These are phyloP conservation scores for Neodiprion virginianus DNA, from an alignment of 1,140 invertebrate species.

Conservation along the genomic window DNA sequence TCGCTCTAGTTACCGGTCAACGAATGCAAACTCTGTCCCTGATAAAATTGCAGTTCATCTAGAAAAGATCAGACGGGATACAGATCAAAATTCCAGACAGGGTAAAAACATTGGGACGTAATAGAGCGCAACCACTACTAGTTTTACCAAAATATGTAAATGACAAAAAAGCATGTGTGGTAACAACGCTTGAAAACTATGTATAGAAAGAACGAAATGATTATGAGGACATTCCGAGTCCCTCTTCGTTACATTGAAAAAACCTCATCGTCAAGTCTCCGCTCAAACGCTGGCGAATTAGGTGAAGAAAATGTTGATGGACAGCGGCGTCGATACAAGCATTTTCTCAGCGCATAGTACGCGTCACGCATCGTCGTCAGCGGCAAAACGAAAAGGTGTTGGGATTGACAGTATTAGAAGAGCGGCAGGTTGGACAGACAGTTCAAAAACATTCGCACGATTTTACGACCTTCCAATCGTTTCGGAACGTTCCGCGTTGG, in stretches of 20 bases:
- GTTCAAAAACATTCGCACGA: constrained; percentile 31
- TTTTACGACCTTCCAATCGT: constrained; percentile 37
- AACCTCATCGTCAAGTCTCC: constrained; percentile 29
- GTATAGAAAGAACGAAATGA: constrained; percentile 10
- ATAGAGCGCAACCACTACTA: constrained; percentile 13
- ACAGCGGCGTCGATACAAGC: constrained; percentile 31
- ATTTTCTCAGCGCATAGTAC: constrained; percentile 34
- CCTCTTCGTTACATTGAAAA: constrained; percentile 24
- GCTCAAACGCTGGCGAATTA: constrained; percentile 33
- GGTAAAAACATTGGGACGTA: constrained; percentile 12
- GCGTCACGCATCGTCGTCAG: constrained; percentile 35
- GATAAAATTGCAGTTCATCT: constrained; percentile 14
- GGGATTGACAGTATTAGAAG: constrained; percentile 28
- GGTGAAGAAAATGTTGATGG: constrained; percentile 26
- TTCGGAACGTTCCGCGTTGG: not conserved
- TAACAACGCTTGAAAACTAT: constrained; percentile 9
- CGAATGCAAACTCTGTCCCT: constrained; percentile 37
- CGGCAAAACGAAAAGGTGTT: constrained; percentile 31
- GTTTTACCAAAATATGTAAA: constrained; percentile 12
- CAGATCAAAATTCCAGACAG: constrained; percentile 16
- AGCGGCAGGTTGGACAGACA: constrained; percentile 36
- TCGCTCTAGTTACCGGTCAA: constrained; percentile 25
- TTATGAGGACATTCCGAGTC: constrained; percentile 5
- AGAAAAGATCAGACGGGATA: not conserved
- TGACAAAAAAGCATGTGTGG: constrained; percentile 9